These are phyloP conservation scores for Cichlasoma orientale DNA, from an alignment of 2,797 vertebrate genomes.

Conservation along the genomic window DNA sequence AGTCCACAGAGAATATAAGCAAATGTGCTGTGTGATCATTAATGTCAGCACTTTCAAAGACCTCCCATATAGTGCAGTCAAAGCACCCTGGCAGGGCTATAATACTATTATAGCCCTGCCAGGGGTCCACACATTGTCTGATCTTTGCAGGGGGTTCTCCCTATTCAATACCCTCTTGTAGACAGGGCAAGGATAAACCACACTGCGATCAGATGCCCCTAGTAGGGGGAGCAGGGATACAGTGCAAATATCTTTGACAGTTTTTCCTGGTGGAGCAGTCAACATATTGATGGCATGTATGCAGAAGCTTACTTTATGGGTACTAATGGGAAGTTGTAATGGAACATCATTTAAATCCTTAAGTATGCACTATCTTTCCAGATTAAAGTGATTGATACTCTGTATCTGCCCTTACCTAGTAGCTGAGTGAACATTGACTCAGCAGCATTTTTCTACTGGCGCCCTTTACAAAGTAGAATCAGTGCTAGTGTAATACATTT, in stretches of 20 bases:
- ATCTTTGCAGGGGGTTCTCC: not conserved
- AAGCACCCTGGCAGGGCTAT: not conserved
- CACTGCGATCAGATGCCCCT: not conserved
- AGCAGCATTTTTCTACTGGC: too few species aligned
- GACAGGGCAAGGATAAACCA: not conserved
- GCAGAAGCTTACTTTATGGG: not conserved
- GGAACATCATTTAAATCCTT: not conserved
- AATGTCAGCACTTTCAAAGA: not conserved
- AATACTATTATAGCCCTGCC: too few species aligned
- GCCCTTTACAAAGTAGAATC: not conserved
- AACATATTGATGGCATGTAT: not conserved
- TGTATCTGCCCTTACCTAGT: too few species aligned
- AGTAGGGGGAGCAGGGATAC: not conserved
- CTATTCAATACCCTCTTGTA: not conserved
- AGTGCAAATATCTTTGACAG: not conserved
- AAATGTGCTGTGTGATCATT: not conserved
- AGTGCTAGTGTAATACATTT: not conserved
- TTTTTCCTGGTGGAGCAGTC: not conserved
- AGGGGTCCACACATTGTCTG: rapidly evolving
- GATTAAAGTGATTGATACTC: not conserved
- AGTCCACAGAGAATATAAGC: not conserved
- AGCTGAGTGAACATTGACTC: too few species aligned
- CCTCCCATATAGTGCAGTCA: not conserved
- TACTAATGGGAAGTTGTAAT: rapidly evolving
- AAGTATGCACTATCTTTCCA: not conserved